These are phyloP conservation scores for Clarias macrocephalus DNA, from an alignment of 2,113 vertebrate species.

Conservation along the genomic window DNA sequence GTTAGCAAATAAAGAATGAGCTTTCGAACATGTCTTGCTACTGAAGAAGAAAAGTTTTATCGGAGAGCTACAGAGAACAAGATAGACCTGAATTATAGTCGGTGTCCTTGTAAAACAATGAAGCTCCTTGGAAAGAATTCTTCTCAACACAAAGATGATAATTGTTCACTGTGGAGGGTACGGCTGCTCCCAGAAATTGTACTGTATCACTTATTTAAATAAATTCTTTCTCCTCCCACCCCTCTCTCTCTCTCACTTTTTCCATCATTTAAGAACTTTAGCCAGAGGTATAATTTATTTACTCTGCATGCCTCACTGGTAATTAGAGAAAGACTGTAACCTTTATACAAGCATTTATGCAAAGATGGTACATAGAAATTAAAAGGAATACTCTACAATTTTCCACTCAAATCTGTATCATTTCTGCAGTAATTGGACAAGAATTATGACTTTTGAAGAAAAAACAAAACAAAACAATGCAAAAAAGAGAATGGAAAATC, in stretches of 20 bases:
- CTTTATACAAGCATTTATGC: not conserved
- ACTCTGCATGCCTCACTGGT: not conserved
- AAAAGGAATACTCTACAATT: not conserved
- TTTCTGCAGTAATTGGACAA: not conserved
- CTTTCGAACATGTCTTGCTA: not conserved
- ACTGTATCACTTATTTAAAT: not conserved
- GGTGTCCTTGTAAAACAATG: not conserved
- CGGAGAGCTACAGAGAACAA: not conserved
- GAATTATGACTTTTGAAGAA: not conserved
- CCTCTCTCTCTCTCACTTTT: not conserved
- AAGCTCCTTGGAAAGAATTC: not conserved
- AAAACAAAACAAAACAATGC: not conserved
- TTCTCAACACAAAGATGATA: conserved; percentile 17
- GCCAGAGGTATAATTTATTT: not conserved
- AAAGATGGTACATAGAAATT: not conserved
- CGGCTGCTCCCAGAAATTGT: not conserved
- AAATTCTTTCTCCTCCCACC: not conserved
- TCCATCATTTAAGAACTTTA: not conserved
- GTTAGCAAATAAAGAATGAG: not conserved
- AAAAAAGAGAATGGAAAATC: not conserved
- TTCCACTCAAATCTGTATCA: not conserved
- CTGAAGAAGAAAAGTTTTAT: not conserved
- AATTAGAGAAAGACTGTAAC: not conserved
- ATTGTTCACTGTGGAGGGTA: not conserved
- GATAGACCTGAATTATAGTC: not conserved